phyloP scores from a whole-genome alignment of 2,797 vertebrate genomes.

The Esox masquinongy region DNA sequence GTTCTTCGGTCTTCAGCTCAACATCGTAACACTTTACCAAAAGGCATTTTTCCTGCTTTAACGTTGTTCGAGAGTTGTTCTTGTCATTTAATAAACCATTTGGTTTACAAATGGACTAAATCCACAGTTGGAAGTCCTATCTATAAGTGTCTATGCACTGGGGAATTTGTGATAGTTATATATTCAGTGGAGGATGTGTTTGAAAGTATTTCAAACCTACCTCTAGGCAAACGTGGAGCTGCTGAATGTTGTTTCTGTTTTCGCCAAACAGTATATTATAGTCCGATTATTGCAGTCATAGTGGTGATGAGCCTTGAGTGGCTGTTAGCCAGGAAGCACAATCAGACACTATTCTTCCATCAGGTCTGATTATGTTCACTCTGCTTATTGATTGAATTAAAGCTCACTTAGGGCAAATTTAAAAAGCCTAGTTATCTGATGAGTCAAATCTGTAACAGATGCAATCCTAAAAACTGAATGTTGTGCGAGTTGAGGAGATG shows the following conservation, averaged over 20 bases:
- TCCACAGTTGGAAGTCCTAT: background rate
- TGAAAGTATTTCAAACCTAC: background rate
- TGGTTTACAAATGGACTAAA: background rate
- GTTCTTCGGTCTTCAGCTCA: background rate
- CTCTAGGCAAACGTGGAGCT: background rate
- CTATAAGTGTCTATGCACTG: background rate
- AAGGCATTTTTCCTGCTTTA: slow-evolving; percentile 14
- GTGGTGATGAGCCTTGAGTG: slow-evolving; percentile 31
- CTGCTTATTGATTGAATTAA: slow-evolving; percentile 48
- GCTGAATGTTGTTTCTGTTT: background rate
- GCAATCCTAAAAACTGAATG: background rate
- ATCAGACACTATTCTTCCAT: slow-evolving; percentile 29
- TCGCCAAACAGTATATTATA: background rate
- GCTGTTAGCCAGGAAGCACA: slow-evolving; percentile 36
- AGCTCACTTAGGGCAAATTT: slow-evolving; percentile 30
- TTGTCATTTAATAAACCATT: background rate
- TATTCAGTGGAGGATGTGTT: background rate
- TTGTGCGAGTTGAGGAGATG: background rate
- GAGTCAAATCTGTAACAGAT: slow-evolving; percentile 17
- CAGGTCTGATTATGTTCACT: slow-evolving; percentile 43
- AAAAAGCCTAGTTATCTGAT: slow-evolving; percentile 17
- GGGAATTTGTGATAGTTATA: background rate
- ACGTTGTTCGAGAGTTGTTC: background rate
- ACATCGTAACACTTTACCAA: slow-evolving; percentile 1
- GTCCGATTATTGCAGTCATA: background rate